A percentile compares a stretch with the other conserved stretches of the same genome.
Evolutionary conservation across 2,113 vertebrate species (phyloP).

Genomic region (Probosciger aterrimus): DNA sequence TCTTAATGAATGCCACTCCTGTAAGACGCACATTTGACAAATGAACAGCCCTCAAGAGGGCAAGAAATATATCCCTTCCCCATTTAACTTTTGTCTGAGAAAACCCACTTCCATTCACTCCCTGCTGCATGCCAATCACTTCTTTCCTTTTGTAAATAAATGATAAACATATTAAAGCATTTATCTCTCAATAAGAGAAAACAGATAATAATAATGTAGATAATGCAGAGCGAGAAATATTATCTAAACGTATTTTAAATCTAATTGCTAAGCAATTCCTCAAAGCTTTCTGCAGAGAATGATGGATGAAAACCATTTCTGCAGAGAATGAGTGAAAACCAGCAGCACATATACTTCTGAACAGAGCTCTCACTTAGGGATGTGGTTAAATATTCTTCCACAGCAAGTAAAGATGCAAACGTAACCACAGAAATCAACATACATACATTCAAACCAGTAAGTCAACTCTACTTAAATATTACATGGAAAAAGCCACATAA

Average conservation of each 20-base stretch:
- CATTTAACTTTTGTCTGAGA: constrained; percentile 14
- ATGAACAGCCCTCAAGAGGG: not conserved
- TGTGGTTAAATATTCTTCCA: not conserved
- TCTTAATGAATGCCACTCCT: not conserved
- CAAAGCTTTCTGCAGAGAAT: not conserved
- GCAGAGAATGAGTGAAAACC: not conserved
- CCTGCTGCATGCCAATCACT: not conserved
- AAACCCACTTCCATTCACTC: constrained; percentile 5
- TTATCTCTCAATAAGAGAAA: not conserved
- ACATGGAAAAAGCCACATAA: not conserved
- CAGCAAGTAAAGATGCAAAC: not conserved
- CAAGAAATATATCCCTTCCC: not conserved
- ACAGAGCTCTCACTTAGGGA: not conserved
- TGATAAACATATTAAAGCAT: not conserved
- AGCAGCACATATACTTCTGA: not conserved
- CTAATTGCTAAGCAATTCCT: not conserved
- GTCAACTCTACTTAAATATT: not conserved
- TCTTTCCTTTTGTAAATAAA: not conserved
- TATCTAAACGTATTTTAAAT: not conserved
- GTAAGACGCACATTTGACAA: not conserved
- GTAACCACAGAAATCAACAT: not conserved
- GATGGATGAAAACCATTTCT: not conserved
- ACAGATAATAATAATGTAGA: no score
- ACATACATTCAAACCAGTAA: not conserved
- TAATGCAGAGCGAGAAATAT: not conserved